Evolutionary conservation across 1,140 invertebrate species (phyloP).

Genomic region (Hycleus cichorii): DNA sequence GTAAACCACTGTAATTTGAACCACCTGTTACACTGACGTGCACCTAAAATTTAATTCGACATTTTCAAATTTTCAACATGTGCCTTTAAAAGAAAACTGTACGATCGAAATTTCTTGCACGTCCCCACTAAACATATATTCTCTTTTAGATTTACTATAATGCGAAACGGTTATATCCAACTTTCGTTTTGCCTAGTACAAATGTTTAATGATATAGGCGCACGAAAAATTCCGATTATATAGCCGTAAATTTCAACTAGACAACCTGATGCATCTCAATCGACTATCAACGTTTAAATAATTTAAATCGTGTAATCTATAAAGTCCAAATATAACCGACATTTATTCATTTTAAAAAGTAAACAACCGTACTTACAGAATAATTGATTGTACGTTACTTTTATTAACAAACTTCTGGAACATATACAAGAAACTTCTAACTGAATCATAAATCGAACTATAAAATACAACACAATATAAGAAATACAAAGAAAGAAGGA

Average conservation of each 20-base stretch:
- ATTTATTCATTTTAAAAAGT: too few relatives aligned
- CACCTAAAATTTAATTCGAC: constrained; percentile 23
- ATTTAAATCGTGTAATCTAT: too few relatives aligned
- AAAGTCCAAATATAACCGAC: too few relatives aligned
- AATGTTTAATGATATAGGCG: constrained; percentile 11
- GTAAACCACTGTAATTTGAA: constrained; percentile 29
- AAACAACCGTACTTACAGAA: too few relatives aligned
- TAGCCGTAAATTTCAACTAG: constrained; percentile 7
- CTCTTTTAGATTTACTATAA: constrained; percentile 15
- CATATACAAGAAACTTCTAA: too few relatives aligned
- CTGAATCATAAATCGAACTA: too few relatives aligned
- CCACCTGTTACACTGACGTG: constrained; percentile 27
- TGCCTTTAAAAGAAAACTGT: constrained; percentile 8
- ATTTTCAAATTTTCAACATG: constrained; percentile 25
- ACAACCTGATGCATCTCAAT: constrained; percentile 8
- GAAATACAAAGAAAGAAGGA: too few relatives aligned
- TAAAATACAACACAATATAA: too few relatives aligned
- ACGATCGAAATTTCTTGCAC: constrained; percentile 15
- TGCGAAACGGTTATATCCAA: constrained; percentile 12
- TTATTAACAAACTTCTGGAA: too few relatives aligned
- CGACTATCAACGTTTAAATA: too few relatives aligned
- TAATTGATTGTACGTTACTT: too few relatives aligned
- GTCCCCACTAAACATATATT: constrained; percentile 14
- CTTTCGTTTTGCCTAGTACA: constrained; percentile 14
- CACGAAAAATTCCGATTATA: constrained; percentile 6